Base-by-base conservation (phyloP, 1,140 invertebrate genomes). In the Plutomurus gul region DNA sequence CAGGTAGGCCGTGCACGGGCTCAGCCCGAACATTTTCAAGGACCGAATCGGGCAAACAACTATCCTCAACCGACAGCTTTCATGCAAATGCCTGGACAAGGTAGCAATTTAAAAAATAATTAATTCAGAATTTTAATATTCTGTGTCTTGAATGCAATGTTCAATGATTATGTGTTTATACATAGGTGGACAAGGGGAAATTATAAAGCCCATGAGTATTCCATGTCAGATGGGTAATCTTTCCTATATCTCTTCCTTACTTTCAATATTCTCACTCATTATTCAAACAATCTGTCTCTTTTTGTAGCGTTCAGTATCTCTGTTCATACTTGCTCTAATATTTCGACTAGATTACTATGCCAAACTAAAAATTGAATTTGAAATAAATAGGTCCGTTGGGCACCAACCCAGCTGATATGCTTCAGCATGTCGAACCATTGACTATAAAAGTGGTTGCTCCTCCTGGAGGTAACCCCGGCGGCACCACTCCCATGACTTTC, bases 181-280 rank as follows among this genome's bases (percentile, higher is more conserved):
- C 11, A 8, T 2, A 65, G 56, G 56, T 7, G 56, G 56, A 33
- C 27, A 25, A 30, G 51, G 51, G n/a, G 56, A 65, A 65, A 30
- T 27, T 5, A 65, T 65, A 30, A 11, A 36, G 27, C 56, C 56
- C 11, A 30, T 65, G 30, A 65, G 56, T 16, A 65, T 65, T 16
- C 56, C 56, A 16, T 65, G 56, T 36, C 25, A 65, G 18, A 65
- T 65, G 56, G 56, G n/a, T n/a, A n/a, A n/a, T n/a, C n/a, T n/a
- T n/a, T n/a, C n/a, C n/a, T n/a, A n/a, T n/a, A n/a, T n/a, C n/a
- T n/a, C n/a, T n/a, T n/a, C n/a, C n/a, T n/a, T n/a, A n/a, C n/a
- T n/a, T n/a, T n/a, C n/a, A n/a, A n/a, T n/a, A n/a, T n/a, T n/a
- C n/a, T n/a, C n/a, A n/a, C n/a, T n/a, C n/a, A n/a, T n/a, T n/a